A percentile compares a stretch with the other conserved stretches of the same genome.
Evolutionary conservation across 2,888 invertebrate species (phyloP).

Genomic region (Coelopa pilipes): DNA sequence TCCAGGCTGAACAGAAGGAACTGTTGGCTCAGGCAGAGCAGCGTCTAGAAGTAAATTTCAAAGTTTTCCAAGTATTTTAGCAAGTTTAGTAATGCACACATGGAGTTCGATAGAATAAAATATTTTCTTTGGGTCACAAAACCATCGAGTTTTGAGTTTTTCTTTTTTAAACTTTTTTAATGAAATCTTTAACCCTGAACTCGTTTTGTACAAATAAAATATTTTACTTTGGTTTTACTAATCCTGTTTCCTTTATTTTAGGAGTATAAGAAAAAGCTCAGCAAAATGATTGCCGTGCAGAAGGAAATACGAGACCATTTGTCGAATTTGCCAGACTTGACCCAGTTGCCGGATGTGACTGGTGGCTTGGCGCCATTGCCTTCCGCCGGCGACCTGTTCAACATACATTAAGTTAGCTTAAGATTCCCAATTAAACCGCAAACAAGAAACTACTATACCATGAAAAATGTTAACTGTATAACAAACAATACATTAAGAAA

Average conservation of each 20-base stretch:
- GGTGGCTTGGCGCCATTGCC: slow-evolving; percentile 93
- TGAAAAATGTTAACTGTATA: not conserved
- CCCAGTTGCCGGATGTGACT: slow-evolving; percentile 90
- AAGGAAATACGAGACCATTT: slow-evolving; percentile 93
- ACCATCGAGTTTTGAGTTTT: not conserved
- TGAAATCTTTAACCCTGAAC: not conserved
- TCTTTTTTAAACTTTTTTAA: slow-evolving; percentile 1
- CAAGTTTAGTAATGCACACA: not conserved
- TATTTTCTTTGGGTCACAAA: too few relatives aligned
- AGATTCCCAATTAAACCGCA: slow-evolving; percentile 17
- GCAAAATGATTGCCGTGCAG: slow-evolving; percentile 86
- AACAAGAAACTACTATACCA: not conserved
- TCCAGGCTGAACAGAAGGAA: slow-evolving; percentile 87
- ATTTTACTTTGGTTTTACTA: not conserved
- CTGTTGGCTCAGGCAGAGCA: slow-evolving; percentile 86
- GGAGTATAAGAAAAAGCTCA: slow-evolving; percentile 92
- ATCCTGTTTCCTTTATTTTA: slow-evolving; percentile 65
- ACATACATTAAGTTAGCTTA: slow-evolving; percentile 68
- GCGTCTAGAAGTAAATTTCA: slow-evolving; percentile 79
- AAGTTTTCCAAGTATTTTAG: slow-evolving; percentile 23
- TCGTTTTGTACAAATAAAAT: not conserved
- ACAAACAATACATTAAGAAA: not conserved
- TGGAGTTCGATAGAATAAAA: too few relatives aligned
- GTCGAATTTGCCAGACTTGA: slow-evolving; percentile 92
- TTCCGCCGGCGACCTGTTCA: slow-evolving; percentile 95